Percentiles rank a stretch among this genome's conserved stretches.
Conservation (phyloP, 1,140 invertebrate genomes). For the Scaptomyza hsui region DNA sequence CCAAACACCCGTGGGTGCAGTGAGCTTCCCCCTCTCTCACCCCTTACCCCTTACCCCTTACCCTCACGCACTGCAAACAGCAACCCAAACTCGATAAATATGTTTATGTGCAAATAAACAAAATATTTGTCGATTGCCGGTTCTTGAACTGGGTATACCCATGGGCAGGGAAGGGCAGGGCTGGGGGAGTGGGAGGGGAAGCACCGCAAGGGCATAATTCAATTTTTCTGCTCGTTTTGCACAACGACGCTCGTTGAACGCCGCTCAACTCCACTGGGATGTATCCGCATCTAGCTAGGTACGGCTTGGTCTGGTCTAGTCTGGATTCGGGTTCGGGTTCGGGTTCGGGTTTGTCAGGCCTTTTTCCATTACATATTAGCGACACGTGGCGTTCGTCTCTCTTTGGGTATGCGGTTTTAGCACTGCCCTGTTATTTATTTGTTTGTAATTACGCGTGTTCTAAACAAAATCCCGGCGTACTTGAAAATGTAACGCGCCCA, state of each 20-base stretch:
- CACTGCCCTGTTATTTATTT: slow-evolving; percentile 64
- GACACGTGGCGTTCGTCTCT: slow-evolving; percentile 59
- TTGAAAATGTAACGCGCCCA: slow-evolving; percentile 54
- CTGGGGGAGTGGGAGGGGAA: slow-evolving; percentile 33
- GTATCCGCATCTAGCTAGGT: slow-evolving; percentile 10
- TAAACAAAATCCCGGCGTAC: slow-evolving; percentile 74
- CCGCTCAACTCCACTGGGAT: slow-evolving; percentile 73
- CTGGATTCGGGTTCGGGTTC: not conserved
- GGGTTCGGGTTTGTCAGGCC: slow-evolving; percentile 31
- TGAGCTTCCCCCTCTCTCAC: not conserved
- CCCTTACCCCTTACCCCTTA: not conserved
- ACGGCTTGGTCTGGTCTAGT: slow-evolving; percentile 7
- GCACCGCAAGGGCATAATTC: slow-evolving; percentile 83
- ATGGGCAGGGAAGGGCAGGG: slow-evolving; percentile 33
- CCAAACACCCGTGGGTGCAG: slow-evolving; percentile 78
- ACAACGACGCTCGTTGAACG: slow-evolving; percentile 69
- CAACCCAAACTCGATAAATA: slow-evolving; percentile 78
- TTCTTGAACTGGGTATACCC: slow-evolving; percentile 31
- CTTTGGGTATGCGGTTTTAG: slow-evolving; percentile 58
- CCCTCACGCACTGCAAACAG: slow-evolving; percentile 32
- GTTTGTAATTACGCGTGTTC: slow-evolving; percentile 81
- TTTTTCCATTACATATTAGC: slow-evolving; percentile 65
- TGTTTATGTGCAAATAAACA: slow-evolving; percentile 82
- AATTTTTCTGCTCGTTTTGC: slow-evolving; percentile 84
- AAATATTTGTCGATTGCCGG: slow-evolving; percentile 80